Evolutionary conservation across 2,888 invertebrate genomes (phyloP).

Genomic region (Cephus pygmeus): DNA sequence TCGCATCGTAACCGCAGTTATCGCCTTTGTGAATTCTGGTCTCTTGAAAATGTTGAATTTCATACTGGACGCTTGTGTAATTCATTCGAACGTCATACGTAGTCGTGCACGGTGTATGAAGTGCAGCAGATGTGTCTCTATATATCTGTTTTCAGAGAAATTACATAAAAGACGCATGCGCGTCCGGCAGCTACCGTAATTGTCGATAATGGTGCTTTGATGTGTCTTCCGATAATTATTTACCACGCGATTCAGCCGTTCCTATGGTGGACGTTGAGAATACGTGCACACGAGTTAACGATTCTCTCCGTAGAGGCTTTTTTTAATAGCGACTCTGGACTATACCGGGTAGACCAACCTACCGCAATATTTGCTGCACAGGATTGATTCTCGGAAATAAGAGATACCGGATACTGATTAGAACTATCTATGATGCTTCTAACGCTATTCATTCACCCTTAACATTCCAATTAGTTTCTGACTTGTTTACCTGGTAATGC

Average conservation of each 20-base stretch:
- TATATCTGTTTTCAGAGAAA: neutral
- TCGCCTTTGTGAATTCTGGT: neutral
- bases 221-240: constrained; percentile 3
- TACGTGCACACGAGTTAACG: neutral
- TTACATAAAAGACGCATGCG: neutral
- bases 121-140: neutral
- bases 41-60: neutral
- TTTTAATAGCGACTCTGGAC: neutral
- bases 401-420: neutral
- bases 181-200: constrained; percentile 6
- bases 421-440: neutral
- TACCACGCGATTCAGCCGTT: neutral
- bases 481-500: neutral
- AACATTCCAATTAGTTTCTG: constrained; percentile 2
- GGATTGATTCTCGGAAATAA: neutral
- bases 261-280: neutral
- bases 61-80: neutral
- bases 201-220: constrained; percentile 16
- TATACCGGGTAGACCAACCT: neutral
- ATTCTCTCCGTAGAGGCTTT: neutral
- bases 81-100: neutral
- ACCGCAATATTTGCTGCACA: neutral
- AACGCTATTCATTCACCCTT: neutral
- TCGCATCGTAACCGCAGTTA: neutral
- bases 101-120: neutral